Evolutionary conservation across 2,888 invertebrate species (phyloP), one percentile per base, ranked within the genome.

Genomic region (Corythucha ciliata): DNA sequence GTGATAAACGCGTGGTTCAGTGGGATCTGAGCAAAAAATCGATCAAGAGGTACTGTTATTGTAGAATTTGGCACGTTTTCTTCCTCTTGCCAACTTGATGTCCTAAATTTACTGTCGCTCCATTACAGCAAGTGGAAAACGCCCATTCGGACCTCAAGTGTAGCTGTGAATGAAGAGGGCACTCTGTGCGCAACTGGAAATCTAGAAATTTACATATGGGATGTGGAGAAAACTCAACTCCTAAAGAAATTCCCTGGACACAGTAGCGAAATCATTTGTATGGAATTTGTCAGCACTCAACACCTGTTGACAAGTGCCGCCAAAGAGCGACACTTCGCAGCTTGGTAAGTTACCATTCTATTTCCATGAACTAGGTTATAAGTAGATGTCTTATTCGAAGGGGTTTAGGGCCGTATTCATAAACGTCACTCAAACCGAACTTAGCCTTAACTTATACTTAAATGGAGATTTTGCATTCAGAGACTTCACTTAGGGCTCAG

Each of bases 211-310:
- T 76, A 75, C 63, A 67, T 79, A 65, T 86, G 80, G 79, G 74
- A 81, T 62, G 65, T 79, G 24, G 65, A 70, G 7, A 74, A 69
- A 0, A 74, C 76, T 63, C 71, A 76, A 59, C 60, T 80, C 12
- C 63, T 84, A 32, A 74, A 74, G 64, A 75, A 73, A 2, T 82
- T 77, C 61, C 75, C 74, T 0, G 81, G 81, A 0, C 82, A 82
- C 63, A 75, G 53, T 22, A 55, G 46, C 42, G 55, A 57, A 27
- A 52, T 57, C 24, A 27, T 41, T 12, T 51, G 26, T 50, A 29
- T 57, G 10, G 18, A 41, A 2, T 57, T 57, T 22, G 44, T 57
- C 6, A 53, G 47, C 26, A 45, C 49, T 22, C 53, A 50, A 36
- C 51, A 53, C 42, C 48, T 57, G 18, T 12, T 57, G 18, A 55